Evolutionary conservation across 1,140 invertebrate genomes (phyloP).

Genomic region (Propsilocerus akamusi): DNA sequence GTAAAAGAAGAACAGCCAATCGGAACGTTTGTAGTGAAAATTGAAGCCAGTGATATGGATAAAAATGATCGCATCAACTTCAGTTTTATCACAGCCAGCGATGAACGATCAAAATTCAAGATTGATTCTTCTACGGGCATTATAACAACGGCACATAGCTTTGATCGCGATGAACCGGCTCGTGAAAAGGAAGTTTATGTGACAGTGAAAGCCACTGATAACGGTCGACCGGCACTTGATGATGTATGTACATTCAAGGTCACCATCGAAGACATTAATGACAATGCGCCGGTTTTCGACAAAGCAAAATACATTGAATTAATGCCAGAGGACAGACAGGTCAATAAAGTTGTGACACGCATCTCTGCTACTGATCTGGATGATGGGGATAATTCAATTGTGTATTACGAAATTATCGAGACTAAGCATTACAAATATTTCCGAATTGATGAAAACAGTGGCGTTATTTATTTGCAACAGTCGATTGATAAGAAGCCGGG

Average conservation of each 20-base stretch:
- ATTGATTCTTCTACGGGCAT: constrained; percentile 55
- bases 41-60: constrained; percentile 44
- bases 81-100: constrained; percentile 53
- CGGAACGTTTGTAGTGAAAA: constrained; percentile 35
- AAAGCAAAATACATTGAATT: constrained; percentile 40
- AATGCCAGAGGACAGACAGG: constrained; percentile 21
- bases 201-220: constrained; percentile 66
- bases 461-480: constrained; percentile 56
- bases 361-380: constrained; percentile 78
- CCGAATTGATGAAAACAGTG: constrained; percentile 52
- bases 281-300: constrained; percentile 71
- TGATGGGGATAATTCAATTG: constrained; percentile 64
- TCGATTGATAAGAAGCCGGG: constrained; percentile 35
- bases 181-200: constrained; percentile 52
- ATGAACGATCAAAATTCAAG: constrained; percentile 53
- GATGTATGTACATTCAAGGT: constrained; percentile 79
- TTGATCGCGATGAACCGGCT: constrained; percentile 71
- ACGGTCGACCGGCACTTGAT: constrained; percentile 63
- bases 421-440: constrained; percentile 50
- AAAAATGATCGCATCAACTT: constrained; percentile 63
- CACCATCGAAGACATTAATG: constrained; percentile 71
- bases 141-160: constrained; percentile 52
- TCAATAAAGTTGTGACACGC: constrained; percentile 53
- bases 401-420: constrained; percentile 40
- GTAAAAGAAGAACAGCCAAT: constrained; percentile 42